Conservation (phyloP, 2,888 invertebrate genomes). For the Cheilosia vulpina region DNA sequence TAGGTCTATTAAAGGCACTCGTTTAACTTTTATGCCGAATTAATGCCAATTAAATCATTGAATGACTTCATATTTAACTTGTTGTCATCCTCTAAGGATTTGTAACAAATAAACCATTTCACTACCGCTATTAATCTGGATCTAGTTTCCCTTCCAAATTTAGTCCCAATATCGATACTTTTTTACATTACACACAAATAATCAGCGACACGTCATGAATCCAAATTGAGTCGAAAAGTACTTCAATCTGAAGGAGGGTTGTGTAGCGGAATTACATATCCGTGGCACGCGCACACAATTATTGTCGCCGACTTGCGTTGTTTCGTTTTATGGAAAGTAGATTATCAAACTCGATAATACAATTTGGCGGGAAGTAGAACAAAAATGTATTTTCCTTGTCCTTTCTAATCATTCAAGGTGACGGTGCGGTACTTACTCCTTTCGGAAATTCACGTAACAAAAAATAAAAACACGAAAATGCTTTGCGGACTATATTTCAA, state of each 20-base stretch:
- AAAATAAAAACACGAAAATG: background rate
- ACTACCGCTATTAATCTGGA: background rate
- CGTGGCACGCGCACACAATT: constrained; percentile 43
- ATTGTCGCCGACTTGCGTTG: background rate
- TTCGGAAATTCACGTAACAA: constrained; percentile 11
- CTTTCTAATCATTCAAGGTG: too few relatives aligned
- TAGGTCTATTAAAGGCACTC: background rate
- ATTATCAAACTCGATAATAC: constrained; percentile 13
- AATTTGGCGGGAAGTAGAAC: too few relatives aligned
- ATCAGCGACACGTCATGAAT: constrained; percentile 25
- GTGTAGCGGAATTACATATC: background rate
- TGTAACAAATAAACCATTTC: background rate
- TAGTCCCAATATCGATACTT: background rate
- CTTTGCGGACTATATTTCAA: constrained; percentile 10
- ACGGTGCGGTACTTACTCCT: too few relatives aligned
- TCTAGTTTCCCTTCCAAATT: background rate
- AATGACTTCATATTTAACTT: background rate
- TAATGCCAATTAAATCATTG: background rate
- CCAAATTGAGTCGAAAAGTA: constrained; percentile 7
- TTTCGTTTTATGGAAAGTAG: constrained; percentile 7
- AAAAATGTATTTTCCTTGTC: too few relatives aligned
- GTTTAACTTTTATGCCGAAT: background rate
- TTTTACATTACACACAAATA: constrained; percentile 23
- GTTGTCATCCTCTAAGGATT: background rate
- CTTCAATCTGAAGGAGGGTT: background rate